Evolutionary conservation across 2,113 vertebrate species (phyloP).

Genomic region (Notechis scutatus): DNA sequence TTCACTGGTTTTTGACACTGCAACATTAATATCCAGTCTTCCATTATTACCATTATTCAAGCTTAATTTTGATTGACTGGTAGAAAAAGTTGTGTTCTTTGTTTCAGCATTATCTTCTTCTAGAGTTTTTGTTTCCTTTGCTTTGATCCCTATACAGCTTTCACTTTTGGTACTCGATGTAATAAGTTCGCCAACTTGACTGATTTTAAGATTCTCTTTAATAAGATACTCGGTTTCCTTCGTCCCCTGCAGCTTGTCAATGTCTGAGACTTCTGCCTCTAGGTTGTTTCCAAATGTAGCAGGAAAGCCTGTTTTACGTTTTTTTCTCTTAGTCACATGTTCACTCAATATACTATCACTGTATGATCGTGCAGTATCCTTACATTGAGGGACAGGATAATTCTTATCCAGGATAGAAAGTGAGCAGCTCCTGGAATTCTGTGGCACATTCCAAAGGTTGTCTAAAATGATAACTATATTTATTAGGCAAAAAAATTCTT

Average conservation of each 20-base stretch:
- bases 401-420: neutral
- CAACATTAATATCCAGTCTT: neutral
- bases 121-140: slow-evolving; percentile 14
- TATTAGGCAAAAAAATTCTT: neutral
- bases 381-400: neutral
- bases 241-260: slow-evolving; percentile 18
- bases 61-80: slow-evolving; percentile 24
- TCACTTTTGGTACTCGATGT: slow-evolving; percentile 42
- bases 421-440: slow-evolving; percentile 24
- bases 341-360: slow-evolving; percentile 17
- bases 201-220: slow-evolving; percentile 4
- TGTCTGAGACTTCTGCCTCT: neutral
- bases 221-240: slow-evolving; percentile 29
- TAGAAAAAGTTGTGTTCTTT: slow-evolving; percentile 1
- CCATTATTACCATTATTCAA: neutral
- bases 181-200: slow-evolving; percentile 25
- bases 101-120: slow-evolving; percentile 35
- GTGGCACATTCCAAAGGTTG: neutral
- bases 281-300: neutral
- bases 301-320: slow-evolving; percentile 31
- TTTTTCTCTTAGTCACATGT: slow-evolving; percentile 45
- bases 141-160: slow-evolving; percentile 24
- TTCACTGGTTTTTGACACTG: neutral
- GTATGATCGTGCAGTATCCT: slow-evolving; percentile 18
- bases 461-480: slow-evolving; percentile 43